These are phyloP conservation scores for Drosophila emarginata DNA, from an alignment of 2,888 invertebrate genomes.

Conservation along the genomic window DNA sequence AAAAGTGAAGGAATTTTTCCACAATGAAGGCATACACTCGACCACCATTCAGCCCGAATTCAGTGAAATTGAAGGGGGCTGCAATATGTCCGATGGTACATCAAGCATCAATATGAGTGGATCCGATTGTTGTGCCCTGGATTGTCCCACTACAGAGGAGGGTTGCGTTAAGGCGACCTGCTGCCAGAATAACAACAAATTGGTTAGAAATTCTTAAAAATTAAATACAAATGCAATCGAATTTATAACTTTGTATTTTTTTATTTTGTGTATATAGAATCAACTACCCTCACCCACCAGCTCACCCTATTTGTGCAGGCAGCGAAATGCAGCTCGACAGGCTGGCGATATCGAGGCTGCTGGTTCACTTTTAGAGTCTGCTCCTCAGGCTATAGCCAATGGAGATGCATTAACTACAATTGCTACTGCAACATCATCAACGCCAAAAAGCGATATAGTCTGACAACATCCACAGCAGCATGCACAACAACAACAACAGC, in stretches of 20 bases:
- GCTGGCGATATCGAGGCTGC: slow-evolving; percentile 80
- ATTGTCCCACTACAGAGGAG: slow-evolving; percentile 92
- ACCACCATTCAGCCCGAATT: slow-evolving; percentile 99
- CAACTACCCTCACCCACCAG: slow-evolving; percentile 89
- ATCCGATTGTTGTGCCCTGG: slow-evolving; percentile 89
- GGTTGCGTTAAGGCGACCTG: slow-evolving; percentile 94
- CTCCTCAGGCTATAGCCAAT: slow-evolving; percentile 57
- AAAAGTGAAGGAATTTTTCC: slow-evolving; percentile 98
- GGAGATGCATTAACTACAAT: slow-evolving; percentile 51
- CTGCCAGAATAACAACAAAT: slow-evolving; percentile 84
- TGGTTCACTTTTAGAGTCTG: slow-evolving; percentile 80
- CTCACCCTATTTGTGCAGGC: slow-evolving; percentile 91
- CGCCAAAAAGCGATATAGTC: slow-evolving; percentile 77
- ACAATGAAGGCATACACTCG: slow-evolving; percentile 98
- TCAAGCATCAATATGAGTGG: slow-evolving; percentile 83
- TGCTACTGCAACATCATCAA: slow-evolving; percentile 41
- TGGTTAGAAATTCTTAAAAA: slow-evolving; percentile 54
- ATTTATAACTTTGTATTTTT: background rate
- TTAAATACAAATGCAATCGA: background rate
- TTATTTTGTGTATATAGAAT: slow-evolving; percentile 67
- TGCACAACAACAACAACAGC: slow-evolving; percentile 46
- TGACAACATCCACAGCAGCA: slow-evolving; percentile 79
- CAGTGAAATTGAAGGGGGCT: slow-evolving; percentile 88
- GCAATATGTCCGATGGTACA: slow-evolving; percentile 82
- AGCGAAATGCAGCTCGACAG: slow-evolving; percentile 87